Conservation (phyloP, 2,888 invertebrate genomes). For the Hylaea fasciaria region DNA sequence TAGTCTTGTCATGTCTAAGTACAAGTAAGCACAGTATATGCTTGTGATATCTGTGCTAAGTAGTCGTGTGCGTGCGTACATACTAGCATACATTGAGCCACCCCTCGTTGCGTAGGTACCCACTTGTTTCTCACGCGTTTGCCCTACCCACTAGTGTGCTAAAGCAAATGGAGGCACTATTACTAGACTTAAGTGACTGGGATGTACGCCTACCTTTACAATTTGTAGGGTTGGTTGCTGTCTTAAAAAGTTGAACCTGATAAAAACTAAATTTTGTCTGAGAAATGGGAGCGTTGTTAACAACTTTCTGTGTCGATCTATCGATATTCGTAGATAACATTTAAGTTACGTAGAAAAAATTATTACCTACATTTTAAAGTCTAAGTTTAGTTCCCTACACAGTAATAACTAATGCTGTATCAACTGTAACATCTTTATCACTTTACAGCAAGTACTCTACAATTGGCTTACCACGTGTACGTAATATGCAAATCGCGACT, state of each 20-base stretch:
- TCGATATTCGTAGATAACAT: no score
- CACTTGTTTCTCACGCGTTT: conserved; percentile 54
- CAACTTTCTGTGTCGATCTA: no score
- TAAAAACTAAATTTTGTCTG: no score
- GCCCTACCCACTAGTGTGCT: conserved; percentile 50
- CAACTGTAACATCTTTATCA: conserved; percentile 8
- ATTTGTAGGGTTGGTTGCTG: conserved; percentile 38
- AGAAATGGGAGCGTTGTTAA: no score
- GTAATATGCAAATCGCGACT: conserved; percentile 69
- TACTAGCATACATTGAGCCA: conserved; percentile 43
- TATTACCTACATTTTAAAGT: no score
- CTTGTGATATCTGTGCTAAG: conserved; percentile 19
- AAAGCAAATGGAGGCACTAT: conserved; percentile 68
- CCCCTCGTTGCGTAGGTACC: conserved; percentile 42
- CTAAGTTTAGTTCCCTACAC: background rate
- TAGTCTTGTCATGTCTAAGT: conserved; percentile 1
- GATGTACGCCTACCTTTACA: conserved; percentile 63
- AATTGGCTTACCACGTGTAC: conserved; percentile 56
- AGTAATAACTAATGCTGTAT: conserved; percentile 9
- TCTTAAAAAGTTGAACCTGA: no score
- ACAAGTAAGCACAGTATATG: conserved; percentile 2
- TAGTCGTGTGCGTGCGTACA: conserved; percentile 31
- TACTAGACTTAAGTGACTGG: conserved; percentile 63
- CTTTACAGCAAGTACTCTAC: conserved; percentile 42
- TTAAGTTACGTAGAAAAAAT: no score